Conservation (phyloP, 2,888 invertebrate species). For the Augiades crinisus region DNA sequence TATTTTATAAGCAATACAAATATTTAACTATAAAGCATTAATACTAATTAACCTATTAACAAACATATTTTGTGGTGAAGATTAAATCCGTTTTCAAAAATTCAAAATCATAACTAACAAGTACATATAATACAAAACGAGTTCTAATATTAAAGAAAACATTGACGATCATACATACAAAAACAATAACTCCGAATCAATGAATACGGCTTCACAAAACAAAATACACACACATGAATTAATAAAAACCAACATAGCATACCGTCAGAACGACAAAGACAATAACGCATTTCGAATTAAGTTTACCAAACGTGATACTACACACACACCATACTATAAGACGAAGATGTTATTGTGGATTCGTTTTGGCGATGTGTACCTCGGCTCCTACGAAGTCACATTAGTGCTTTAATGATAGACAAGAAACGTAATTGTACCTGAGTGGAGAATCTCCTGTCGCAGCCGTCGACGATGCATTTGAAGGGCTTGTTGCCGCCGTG, state of each 20-base stretch:
- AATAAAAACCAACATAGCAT: slow-evolving; percentile 37
- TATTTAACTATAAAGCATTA: slow-evolving; percentile 22
- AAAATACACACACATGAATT: slow-evolving; percentile 25
- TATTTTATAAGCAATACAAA: slow-evolving; percentile 36
- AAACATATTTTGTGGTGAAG: slow-evolving; percentile 16
- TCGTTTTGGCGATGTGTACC: slow-evolving; percentile 43
- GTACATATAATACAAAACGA: slow-evolving; percentile 23
- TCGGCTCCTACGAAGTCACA: slow-evolving; percentile 33
- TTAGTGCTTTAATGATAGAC: slow-evolving; percentile 4
- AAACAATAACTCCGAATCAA: slow-evolving; percentile 34
- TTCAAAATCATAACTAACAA: slow-evolving; percentile 31
- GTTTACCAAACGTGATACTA: slow-evolving; percentile 14
- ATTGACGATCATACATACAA: slow-evolving; percentile 20
- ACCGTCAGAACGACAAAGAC: slow-evolving; percentile 45
- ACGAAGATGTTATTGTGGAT: slow-evolving; percentile 41
- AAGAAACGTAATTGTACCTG: slow-evolving; percentile 84
- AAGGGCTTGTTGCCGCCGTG: slow-evolving; percentile 97
- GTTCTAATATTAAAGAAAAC: slow-evolving; percentile 2
- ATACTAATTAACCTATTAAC: slow-evolving; percentile 25
- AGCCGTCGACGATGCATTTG: slow-evolving; percentile 97
- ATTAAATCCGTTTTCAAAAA: slow-evolving; percentile 35
- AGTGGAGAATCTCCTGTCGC: slow-evolving; percentile 92
- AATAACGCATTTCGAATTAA: slow-evolving; percentile 39
- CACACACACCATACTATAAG: too few species aligned
- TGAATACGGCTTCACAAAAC: slow-evolving; percentile 36